Evolutionary conservation across 1,140 invertebrate species (phyloP), one percentile per base, ranked within the genome.

Genomic region (Aphidius ervi): DNA sequence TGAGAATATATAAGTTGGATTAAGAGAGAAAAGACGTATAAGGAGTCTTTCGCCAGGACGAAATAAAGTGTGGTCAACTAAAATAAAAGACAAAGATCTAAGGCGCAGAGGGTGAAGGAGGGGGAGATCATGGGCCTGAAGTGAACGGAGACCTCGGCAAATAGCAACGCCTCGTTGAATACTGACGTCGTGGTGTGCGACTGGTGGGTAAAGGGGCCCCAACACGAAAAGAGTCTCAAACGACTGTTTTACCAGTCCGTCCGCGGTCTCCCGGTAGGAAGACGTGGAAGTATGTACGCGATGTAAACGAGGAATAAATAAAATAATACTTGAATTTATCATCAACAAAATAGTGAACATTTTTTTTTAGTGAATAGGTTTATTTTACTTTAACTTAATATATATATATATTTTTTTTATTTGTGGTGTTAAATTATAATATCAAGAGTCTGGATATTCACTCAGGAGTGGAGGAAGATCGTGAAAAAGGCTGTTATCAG

Each of bases 261-360:
- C 71, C 75, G 72, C 72, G 74, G 74, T 74, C 74, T 77, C 68
- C 71, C 72, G 70, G 53, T 66, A 75, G 74, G 70, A 72, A 74
- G 73, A 74, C 63, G 62, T 60, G 54, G 42, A n/a, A 47, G 59
- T 54, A 31, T 31, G 23, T 23, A 49, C 4, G 31, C 58, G 48
- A 57, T 23, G 10, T 42, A 9, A 45, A 60, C 23, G 23, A 31
- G 23, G 4, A 31, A 31, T 31, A 31, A 0, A 31, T 31, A 3
- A 31, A 31, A 31, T 31, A 31, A 31, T 31, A 31, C 4, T 31
- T 31, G 1, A 31, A 45, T 55, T 43, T 45, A 31, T 55, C 8
- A 43, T 45, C 23, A 9, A 20, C 5, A 40, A n/a, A 45, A 31
- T 10, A 59, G 58, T 59, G 58, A n/a, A 53, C n/a, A 55, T 4